These are phyloP conservation scores for Coreius guichenoti DNA, from an alignment of 2,797 vertebrate genomes.

Conservation along the genomic window DNA sequence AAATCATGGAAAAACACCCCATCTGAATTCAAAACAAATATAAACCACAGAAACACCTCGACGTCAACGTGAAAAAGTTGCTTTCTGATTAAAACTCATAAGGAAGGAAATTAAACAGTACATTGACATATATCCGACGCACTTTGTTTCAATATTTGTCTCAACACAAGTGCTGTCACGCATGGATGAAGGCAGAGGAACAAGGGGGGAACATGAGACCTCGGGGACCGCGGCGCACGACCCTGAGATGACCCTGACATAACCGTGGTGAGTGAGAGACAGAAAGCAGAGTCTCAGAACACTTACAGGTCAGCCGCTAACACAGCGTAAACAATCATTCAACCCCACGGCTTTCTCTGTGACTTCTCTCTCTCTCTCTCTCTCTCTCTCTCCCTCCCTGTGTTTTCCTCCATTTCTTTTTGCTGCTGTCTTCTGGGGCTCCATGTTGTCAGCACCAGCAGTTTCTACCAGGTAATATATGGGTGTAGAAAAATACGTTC, in stretches of 20 bases:
- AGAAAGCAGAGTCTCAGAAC: slow-evolving; percentile 40
- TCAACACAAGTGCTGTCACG: slow-evolving; percentile 14
- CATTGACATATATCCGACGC: background rate
- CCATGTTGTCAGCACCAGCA: slow-evolving; percentile 58
- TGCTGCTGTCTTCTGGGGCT: slow-evolving; percentile 61
- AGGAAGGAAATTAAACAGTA: slow-evolving; percentile 15
- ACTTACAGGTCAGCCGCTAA: slow-evolving; percentile 43
- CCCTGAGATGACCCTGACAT: slow-evolving; percentile 43
- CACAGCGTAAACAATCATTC: slow-evolving; percentile 49
- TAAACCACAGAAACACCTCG: background rate
- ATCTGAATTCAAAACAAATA: slow-evolving; percentile 31
- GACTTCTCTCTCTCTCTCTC: slow-evolving; percentile 3
- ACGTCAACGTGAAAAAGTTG: slow-evolving; percentile 8
- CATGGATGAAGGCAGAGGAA: slow-evolving; percentile 38
- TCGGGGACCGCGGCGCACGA: background rate
- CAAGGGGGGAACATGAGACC: slow-evolving; percentile 39
- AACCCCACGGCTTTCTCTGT: slow-evolving; percentile 30
- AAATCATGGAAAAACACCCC: slow-evolving; percentile 20
- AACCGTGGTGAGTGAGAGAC: slow-evolving; percentile 41
- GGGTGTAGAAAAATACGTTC: slow-evolving; percentile 55
- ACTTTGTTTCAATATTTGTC: slow-evolving; percentile 25
- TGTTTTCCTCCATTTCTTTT: slow-evolving; percentile 44
- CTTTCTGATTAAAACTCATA: slow-evolving; percentile 29
- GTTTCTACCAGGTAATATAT: slow-evolving; percentile 67
- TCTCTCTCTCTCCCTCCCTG: slow-evolving; percentile 19